phyloP scores from a whole-genome alignment of 2,113 vertebrate genomes.

The Illadopsis cleaveri region DNA sequence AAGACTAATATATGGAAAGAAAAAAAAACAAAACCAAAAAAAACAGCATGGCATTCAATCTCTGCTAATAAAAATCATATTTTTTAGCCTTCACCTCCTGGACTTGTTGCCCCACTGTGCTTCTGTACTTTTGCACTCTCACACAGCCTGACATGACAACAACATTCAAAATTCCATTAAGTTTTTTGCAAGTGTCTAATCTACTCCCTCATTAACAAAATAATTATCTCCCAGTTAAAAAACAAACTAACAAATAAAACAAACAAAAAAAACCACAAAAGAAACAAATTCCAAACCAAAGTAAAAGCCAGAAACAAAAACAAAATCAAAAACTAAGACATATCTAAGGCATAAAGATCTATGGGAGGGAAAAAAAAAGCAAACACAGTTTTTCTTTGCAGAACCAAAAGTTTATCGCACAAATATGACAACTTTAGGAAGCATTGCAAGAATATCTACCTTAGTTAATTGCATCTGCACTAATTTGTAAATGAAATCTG shows the following conservation, averaged over 20 bases:
- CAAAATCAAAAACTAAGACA: not conserved
- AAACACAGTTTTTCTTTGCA: not conserved
- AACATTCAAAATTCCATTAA: not conserved
- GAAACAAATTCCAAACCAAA: not conserved
- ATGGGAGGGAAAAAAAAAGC: not conserved
- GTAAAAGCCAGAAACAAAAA: not conserved
- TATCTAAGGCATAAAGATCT: not conserved
- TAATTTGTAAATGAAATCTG: not conserved
- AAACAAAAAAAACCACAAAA: not conserved
- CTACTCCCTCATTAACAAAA: not conserved
- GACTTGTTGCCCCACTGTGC: not conserved
- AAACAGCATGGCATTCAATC: not conserved
- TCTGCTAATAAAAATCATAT: not conserved
- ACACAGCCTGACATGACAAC: not conserved
- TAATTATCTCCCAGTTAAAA: not conserved
- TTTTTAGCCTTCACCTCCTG: not conserved
- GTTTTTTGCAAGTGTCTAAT: not conserved
- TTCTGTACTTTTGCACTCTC: not conserved
- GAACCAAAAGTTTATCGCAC: not conserved
- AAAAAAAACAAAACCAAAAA: not conserved
- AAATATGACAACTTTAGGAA: not conserved
- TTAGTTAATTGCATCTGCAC: not conserved
- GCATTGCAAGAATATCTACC: not conserved
- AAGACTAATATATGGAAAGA: not conserved
- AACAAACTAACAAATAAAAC: fast-evolving